Percentiles rank a stretch among this genome's conserved stretches.
Evolutionary conservation across 2,113 vertebrate species (phyloP).

Genomic region (Herpetotheres cachinnans): DNA sequence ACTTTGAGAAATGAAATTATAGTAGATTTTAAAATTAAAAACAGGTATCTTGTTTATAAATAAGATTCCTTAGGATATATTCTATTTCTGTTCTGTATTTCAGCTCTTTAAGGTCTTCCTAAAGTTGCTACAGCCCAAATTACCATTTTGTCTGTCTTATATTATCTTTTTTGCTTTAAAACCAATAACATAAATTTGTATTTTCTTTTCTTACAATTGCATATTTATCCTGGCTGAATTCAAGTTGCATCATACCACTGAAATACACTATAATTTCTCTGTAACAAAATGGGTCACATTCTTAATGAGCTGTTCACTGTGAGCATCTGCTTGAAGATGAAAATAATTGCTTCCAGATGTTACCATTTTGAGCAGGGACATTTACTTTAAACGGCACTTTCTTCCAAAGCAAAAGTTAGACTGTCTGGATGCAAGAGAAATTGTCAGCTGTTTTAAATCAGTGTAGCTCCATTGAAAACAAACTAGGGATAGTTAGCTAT

Average conservation of each 20-base stretch:
- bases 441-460: conserved; percentile 59
- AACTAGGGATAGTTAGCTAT: neutral
- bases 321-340: conserved; percentile 67
- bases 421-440: conserved; percentile 5
- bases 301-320: conserved; percentile 55
- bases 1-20: neutral
- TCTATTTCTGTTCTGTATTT: neutral
- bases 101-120: neutral
- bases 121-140: conserved; percentile 8
- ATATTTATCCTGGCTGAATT: conserved; percentile 66
- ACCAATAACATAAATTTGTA: conserved; percentile 50
- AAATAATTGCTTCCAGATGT: conserved; percentile 79
- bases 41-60: neutral
- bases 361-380: conserved; percentile 34
- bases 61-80: neutral
- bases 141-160: conserved; percentile 2
- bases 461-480: conserved; percentile 34
- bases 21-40: neutral
- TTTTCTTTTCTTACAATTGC: conserved; percentile 66
- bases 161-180: conserved; percentile 50
- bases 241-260: conserved; percentile 60
- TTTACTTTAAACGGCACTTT: conserved; percentile 63
- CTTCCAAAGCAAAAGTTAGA: conserved; percentile 61
- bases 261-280: conserved; percentile 67
- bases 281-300: conserved; percentile 72